Evolutionary conservation across 2,113 vertebrate species (phyloP).

Genomic region (Elephas maximus): DNA sequence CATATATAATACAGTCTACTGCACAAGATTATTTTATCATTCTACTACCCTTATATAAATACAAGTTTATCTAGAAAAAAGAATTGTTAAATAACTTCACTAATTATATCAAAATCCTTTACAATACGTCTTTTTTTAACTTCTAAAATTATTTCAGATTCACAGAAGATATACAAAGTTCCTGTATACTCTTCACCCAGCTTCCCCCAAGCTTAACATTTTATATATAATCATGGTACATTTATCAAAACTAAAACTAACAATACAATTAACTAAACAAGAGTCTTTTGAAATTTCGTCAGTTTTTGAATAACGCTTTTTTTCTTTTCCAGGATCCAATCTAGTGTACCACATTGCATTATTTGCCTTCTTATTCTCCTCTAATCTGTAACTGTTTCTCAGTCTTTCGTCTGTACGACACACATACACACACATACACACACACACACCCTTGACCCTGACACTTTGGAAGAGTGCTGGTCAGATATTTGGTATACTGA

Average conservation of each 20-base stretch:
- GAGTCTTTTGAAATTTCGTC: no score
- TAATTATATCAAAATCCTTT: background rate
- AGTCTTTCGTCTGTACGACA: no score
- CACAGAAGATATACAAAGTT: background rate
- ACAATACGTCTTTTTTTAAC: background rate
- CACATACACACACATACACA: no score
- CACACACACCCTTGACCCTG: no score
- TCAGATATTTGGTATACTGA: no score
- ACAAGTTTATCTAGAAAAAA: background rate
- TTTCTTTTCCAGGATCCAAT: no score
- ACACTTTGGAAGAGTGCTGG: no score
- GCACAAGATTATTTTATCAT: background rate
- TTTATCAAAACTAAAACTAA: background rate
- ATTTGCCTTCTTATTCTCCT: no score
- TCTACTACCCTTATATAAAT: background rate
- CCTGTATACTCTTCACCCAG: background rate
- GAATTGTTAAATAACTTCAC: background rate
- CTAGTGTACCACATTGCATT: no score
- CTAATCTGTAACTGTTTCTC: no score
- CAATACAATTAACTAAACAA: no score
- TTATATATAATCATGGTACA: background rate
- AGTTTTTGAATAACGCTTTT: no score
- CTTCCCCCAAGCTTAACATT: background rate
- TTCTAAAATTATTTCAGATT: background rate
- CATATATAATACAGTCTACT: background rate